Percentiles rank a stretch among this genome's conserved stretches.
Conservation (phyloP, 2,797 vertebrate genomes). For the Neoniphon sammara region DNA sequence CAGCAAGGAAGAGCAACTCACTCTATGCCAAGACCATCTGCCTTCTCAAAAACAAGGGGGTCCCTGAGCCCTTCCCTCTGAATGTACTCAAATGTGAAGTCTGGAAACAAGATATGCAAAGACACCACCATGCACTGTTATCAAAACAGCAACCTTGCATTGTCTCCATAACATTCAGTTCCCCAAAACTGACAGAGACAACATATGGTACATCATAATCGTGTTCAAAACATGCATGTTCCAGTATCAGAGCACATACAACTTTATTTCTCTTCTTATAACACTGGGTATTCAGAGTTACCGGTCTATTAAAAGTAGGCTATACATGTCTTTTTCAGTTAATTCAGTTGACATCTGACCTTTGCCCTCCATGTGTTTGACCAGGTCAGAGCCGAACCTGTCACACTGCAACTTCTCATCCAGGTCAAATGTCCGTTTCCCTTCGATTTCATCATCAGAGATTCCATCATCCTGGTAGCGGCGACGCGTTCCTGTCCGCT, state of each 20-base stretch:
- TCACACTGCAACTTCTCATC: slow-evolving; percentile 92
- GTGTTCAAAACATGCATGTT: not conserved
- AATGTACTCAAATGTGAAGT: slow-evolving; percentile 97
- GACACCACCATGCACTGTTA: slow-evolving; percentile 3
- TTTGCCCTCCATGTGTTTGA: slow-evolving; percentile 96
- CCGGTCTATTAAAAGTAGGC: not conserved
- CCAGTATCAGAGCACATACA: not conserved
- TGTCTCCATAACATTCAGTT: not conserved
- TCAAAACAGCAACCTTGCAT: not conserved
- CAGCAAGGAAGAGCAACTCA: slow-evolving; percentile 74
- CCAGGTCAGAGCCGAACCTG: slow-evolving; percentile 89
- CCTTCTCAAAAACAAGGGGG: slow-evolving; percentile 92
- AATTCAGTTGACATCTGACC: slow-evolving; percentile 80
- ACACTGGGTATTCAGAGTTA: not conserved
- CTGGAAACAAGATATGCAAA: slow-evolving; percentile 73
- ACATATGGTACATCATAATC: too few relatives aligned
- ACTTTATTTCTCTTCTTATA: not conserved
- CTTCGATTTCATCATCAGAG: slow-evolving; percentile 98
- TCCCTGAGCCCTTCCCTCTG: slow-evolving; percentile 94
- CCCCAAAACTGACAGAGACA: not conserved
- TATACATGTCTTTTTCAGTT: too few relatives aligned
- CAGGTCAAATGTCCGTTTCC: slow-evolving; percentile 94
- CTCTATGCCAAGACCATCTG: slow-evolving; percentile 95
- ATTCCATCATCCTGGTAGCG: slow-evolving; percentile 97
- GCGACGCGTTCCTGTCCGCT: slow-evolving; percentile 93